phyloP scores from a whole-genome alignment of 1,140 invertebrate species.

The Aphelinus atriplicis region DNA sequence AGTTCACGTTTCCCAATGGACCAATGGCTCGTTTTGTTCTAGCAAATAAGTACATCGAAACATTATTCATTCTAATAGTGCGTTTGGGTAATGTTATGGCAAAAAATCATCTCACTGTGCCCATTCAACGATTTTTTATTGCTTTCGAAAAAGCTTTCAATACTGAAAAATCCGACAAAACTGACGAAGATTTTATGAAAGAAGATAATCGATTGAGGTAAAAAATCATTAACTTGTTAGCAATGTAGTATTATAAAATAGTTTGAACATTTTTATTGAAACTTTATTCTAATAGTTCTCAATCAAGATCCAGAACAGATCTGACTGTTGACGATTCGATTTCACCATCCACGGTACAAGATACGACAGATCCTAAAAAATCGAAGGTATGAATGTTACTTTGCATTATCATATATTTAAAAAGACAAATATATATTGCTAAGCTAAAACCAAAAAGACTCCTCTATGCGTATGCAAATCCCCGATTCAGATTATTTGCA shows the following conservation, averaged over 20 bases:
- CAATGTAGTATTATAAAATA: too few species aligned
- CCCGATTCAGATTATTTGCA: too few species aligned
- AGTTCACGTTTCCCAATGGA: conserved; percentile 83
- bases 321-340: conserved; percentile 61
- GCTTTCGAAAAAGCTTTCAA: conserved; percentile 85
- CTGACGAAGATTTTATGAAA: conserved; percentile 27
- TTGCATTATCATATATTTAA: conserved; percentile 4
- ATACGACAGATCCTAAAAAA: conserved; percentile 45
- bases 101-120: conserved; percentile 78
- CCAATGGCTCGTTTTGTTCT: conserved; percentile 76
- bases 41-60: conserved; percentile 82
- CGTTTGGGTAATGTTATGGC: conserved; percentile 88
- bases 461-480: too few species aligned
- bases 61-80: conserved; percentile 80
- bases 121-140: conserved; percentile 79
- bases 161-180: conserved; percentile 46
- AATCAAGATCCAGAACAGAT: conserved; percentile 7
- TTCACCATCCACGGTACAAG: conserved; percentile 64
- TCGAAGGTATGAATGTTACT: conserved; percentile 32
- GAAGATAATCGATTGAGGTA: conserved; percentile 8
- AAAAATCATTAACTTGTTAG: neutral
- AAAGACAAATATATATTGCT: too few species aligned
- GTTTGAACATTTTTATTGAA: conserved; percentile 2
- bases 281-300: conserved; percentile 4
- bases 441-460: too few species aligned